Evolutionary conservation across 2,888 invertebrate genomes (phyloP).

Genomic region (Ochropacha duplaris): DNA sequence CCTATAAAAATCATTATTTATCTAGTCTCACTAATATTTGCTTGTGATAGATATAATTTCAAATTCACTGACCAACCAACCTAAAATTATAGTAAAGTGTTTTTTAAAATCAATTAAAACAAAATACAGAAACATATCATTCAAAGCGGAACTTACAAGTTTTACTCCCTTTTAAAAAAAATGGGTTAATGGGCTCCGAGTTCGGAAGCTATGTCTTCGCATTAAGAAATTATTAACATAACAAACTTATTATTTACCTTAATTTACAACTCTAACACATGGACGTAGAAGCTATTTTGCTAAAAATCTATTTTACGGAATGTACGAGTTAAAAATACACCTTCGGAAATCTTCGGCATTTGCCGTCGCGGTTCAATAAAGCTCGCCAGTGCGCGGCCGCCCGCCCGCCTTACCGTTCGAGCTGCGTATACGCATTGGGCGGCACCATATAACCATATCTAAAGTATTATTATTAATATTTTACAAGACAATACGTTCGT

Average conservation of each 20-base stretch:
- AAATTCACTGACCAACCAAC: background rate
- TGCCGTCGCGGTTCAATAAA: slow-evolving; percentile 46
- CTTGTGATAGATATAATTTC: background rate
- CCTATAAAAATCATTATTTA: too few species aligned
- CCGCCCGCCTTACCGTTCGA: slow-evolving; percentile 61
- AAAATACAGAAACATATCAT: slow-evolving; percentile 6
- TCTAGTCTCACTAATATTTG: too few species aligned
- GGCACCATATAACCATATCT: slow-evolving; percentile 43
- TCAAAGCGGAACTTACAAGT: slow-evolving; percentile 42
- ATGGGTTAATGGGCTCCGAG: slow-evolving; percentile 72
- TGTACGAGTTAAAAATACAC: slow-evolving; percentile 72
- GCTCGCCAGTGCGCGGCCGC: slow-evolving; percentile 60
- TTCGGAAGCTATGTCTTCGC: slow-evolving; percentile 54
- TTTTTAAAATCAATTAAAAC: background rate
- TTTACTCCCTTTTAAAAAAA: slow-evolving; percentile 61
- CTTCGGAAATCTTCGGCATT: slow-evolving; percentile 62
- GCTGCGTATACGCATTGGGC: slow-evolving; percentile 62
- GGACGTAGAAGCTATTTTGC: slow-evolving; percentile 27
- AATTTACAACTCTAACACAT: slow-evolving; percentile 13
- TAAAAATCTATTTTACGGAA: slow-evolving; percentile 36
- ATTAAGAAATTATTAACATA: slow-evolving; percentile 53
- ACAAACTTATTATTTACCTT: slow-evolving; percentile 10
- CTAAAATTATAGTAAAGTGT: background rate
- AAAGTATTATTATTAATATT: slow-evolving; percentile 12
- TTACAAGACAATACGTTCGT: background rate